Evolutionary conservation across 2,797 vertebrate species (phyloP).

Genomic region (Dendrocincla fuliginosa): DNA sequence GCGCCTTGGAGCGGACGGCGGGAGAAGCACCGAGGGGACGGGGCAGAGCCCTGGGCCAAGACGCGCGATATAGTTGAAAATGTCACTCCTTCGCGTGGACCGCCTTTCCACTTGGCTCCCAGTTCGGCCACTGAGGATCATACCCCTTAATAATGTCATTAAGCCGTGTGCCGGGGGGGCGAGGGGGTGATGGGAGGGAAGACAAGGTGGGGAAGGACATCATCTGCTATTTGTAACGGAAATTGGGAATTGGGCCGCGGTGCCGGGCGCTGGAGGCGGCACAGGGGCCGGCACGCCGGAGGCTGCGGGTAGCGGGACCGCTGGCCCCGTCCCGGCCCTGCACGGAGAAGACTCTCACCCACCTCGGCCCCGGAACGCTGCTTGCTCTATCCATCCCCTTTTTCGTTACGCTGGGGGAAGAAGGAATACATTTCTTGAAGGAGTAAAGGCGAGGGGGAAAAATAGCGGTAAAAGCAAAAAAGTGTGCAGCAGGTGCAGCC

Average conservation of each 20-base stretch:
- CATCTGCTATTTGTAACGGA: conserved; percentile 12
- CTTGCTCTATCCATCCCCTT: not conserved
- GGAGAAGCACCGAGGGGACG: not conserved
- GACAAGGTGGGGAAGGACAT: not conserved
- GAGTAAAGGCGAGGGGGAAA: not conserved
- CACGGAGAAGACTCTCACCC: not conserved
- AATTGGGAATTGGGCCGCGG: not conserved
- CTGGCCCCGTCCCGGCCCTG: not conserved
- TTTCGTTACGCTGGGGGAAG: not conserved
- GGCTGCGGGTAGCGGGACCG: not conserved
- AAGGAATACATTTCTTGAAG: not conserved
- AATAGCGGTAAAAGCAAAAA: not conserved
- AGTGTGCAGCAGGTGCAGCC: not conserved
- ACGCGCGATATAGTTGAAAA: not conserved
- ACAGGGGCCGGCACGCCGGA: not conserved
- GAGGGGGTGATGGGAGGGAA: not conserved
- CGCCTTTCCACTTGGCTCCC: not conserved
- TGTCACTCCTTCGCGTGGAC: not conserved
- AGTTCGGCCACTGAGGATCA: not conserved
- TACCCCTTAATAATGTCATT: not conserved
- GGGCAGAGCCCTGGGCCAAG: not conserved
- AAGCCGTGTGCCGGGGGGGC: not conserved
- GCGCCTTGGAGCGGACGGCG: not conserved
- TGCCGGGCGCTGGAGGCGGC: not conserved
- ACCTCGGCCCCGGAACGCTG: not conserved